These are phyloP conservation scores for Drosophila cardini DNA, from an alignment of 1,140 invertebrate species.

Conservation along the genomic window DNA sequence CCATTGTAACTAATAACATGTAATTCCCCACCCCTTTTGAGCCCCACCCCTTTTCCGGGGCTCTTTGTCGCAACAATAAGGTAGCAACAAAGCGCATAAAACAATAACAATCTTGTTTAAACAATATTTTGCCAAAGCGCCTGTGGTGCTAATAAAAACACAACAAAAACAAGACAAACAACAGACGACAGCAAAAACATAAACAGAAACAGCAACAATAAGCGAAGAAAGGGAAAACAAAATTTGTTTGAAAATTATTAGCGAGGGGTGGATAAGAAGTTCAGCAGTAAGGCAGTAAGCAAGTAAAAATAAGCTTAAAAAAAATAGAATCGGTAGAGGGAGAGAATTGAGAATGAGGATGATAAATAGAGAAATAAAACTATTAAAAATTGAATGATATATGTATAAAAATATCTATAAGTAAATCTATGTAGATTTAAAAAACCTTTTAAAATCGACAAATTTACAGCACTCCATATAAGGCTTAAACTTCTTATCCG, in stretches of 20 bases:
- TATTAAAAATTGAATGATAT: no score
- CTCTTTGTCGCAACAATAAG: constrained; percentile 10
- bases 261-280: constrained; percentile 6
- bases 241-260: constrained; percentile 8
- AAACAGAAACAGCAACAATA: constrained; percentile 1
- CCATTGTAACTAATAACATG: constrained; percentile 33
- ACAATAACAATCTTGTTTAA: constrained; percentile 36
- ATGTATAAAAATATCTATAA: no score
- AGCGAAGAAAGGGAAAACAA: constrained; percentile 33
- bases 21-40: background rate
- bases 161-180: constrained; percentile 2
- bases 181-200: constrained; percentile 11
- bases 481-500: background rate
- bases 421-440: no score
- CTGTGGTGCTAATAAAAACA: constrained; percentile 9
- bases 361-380: no score
- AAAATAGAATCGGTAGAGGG: no score
- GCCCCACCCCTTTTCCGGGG: background rate
- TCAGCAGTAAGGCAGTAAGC: background rate
- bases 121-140: constrained; percentile 28
- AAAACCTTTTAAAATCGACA: background rate
- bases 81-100: constrained; percentile 29
- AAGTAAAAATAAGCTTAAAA: no score
- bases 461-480: background rate
- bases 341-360: no score